Percentiles rank a stretch among this genome's conserved stretches.
Conservation (phyloP, 2,797 vertebrate genomes). For the Lepidocolaptes lacrymiger region DNA sequence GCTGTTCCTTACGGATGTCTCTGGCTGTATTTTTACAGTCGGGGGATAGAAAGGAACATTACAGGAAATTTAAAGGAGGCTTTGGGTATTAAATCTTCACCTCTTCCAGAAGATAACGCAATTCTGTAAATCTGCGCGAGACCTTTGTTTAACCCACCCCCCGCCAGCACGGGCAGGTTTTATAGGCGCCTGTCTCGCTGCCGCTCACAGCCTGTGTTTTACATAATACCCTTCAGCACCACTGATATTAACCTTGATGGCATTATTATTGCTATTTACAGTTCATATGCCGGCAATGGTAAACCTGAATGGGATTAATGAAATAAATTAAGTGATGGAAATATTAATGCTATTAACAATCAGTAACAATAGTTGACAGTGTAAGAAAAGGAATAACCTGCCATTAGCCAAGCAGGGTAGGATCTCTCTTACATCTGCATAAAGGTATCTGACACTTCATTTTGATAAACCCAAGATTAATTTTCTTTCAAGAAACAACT, state of each 20-base stretch:
- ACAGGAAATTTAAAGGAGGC: constrained; percentile 65
- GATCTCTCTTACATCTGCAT: constrained; percentile 1
- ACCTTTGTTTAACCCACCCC: constrained; percentile 66
- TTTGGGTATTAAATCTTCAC: constrained; percentile 62
- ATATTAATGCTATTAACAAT: constrained; percentile 73
- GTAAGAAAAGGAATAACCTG: constrained; percentile 51
- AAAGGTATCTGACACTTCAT: constrained; percentile 41
- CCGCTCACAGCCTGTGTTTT: constrained; percentile 58
- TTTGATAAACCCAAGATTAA: constrained; percentile 39
- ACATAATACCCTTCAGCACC: constrained; percentile 69
- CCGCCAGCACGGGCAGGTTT: constrained; percentile 34
- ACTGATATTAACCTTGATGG: constrained; percentile 65
- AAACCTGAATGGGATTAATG: constrained; percentile 72
- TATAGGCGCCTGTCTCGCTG: constrained; percentile 62
- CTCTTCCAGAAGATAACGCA: constrained; percentile 64
- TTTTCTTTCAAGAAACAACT: constrained; percentile 26
- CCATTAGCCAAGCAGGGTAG: constrained; percentile 40
- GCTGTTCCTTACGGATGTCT: constrained; percentile 15
- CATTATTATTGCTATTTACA: constrained; percentile 72
- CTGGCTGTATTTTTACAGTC: constrained; percentile 54
- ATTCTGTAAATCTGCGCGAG: constrained; percentile 65
- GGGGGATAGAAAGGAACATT: constrained; percentile 58
- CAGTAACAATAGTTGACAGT: constrained; percentile 67
- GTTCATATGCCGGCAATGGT: constrained; percentile 60
- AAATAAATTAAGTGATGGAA: constrained; percentile 73